Evolutionary conservation across 2,113 vertebrate species (phyloP).

Genomic region (Corythornis madagascariensis): DNA sequence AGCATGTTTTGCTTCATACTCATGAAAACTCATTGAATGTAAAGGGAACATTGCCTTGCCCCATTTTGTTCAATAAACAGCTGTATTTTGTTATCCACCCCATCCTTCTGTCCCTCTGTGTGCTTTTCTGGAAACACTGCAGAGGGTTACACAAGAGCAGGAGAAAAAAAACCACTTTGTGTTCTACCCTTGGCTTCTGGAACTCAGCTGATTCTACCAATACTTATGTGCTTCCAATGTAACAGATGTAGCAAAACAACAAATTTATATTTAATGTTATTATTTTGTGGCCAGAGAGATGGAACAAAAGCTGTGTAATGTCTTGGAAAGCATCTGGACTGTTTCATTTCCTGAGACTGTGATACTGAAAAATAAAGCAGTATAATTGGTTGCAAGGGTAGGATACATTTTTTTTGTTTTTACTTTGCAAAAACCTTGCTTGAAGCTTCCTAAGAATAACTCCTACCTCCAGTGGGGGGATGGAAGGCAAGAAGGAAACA

Average conservation of each 20-base stretch:
- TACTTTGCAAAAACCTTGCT: neutral
- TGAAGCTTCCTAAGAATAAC: neutral
- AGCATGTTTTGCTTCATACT: conserved; percentile 66
- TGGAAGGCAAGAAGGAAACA: neutral
- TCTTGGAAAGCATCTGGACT: conserved; percentile 45
- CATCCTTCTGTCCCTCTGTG: neutral
- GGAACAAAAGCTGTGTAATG: neutral
- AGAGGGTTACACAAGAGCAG: neutral
- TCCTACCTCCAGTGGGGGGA: accelerated
- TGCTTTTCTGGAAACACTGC: conserved; percentile 23
- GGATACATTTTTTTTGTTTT: neutral
- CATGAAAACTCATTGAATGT: conserved; percentile 61
- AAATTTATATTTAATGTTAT: conserved; percentile 20
- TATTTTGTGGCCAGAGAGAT: conserved; percentile 10
- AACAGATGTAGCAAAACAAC: conserved; percentile 50
- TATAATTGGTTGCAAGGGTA: conserved; percentile 29
- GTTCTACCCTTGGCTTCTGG: neutral
- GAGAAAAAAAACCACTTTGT: neutral
- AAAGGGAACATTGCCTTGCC: conserved; percentile 67
- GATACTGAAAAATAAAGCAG: conserved; percentile 57
- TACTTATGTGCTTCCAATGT: conserved; percentile 43
- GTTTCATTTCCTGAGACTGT: conserved; percentile 34
- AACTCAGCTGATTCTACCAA: conserved; percentile 20
- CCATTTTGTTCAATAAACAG: conserved; percentile 74
- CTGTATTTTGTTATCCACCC: conserved; percentile 62